A percentile compares a stretch with the other conserved stretches of the same genome.
phyloP scores from a whole-genome alignment of 1,140 invertebrate species.

The Pogonognathellus flavescens region DNA sequence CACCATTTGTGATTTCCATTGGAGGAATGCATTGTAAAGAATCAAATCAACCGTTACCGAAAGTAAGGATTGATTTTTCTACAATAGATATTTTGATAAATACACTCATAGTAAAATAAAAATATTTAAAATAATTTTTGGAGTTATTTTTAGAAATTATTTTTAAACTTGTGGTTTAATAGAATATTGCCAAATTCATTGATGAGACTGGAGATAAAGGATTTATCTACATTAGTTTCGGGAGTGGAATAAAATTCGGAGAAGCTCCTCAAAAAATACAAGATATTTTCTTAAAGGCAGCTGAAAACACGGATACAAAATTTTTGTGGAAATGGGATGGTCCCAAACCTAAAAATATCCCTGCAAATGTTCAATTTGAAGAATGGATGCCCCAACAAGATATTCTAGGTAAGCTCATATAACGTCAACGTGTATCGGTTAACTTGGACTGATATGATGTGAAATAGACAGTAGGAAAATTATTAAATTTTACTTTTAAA shows the following conservation, averaged over 20 bases:
- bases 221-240: constrained; percentile 62
- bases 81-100: no score
- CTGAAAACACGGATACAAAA: constrained; percentile 34
- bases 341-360: constrained; percentile 17
- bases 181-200: constrained; percentile 51
- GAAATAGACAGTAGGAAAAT: no score
- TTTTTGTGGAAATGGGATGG: constrained; percentile 66
- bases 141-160: no score
- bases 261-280: no score
- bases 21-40: constrained; percentile 56
- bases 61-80: neutral
- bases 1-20: constrained; percentile 36
- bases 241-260: constrained; percentile 50
- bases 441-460: no score
- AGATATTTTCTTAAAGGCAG: constrained; percentile 51
- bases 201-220: constrained; percentile 29
- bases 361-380: constrained; percentile 51
- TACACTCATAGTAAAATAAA: no score
- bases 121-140: no score
- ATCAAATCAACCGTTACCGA: neutral
- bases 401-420: constrained; percentile 43
- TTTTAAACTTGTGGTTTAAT: neutral
- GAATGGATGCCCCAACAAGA: constrained; percentile 60
- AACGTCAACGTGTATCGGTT: no score
- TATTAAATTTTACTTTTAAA: no score